Evolutionary conservation across 2,113 vertebrate genomes (phyloP).

Genomic region (Neolamprologus hecqui): DNA sequence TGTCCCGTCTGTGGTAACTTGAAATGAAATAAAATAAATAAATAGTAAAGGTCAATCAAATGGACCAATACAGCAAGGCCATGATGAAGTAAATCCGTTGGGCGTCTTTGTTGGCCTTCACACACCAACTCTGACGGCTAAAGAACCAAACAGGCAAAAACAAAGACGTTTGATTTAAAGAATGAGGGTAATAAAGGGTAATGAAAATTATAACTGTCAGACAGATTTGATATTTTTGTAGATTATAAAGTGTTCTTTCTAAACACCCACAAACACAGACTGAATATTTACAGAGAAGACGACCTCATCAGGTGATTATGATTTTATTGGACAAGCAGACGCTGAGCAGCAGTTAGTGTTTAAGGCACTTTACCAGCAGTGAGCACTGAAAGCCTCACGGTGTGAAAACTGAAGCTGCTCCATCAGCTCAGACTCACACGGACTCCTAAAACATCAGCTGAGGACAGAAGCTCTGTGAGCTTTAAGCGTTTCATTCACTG

Average conservation of each 20-base stretch:
- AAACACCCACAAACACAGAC: background rate
- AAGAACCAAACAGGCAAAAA: background rate
- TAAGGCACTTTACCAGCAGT: background rate
- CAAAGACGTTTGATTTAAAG: background rate
- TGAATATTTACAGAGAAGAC: background rate
- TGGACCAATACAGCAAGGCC: fast-evolving
- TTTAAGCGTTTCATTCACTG: background rate
- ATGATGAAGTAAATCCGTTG: background rate
- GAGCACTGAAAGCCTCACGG: background rate
- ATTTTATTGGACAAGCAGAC: background rate
- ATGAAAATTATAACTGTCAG: background rate
- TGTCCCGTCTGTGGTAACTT: fast-evolving
- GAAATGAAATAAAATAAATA: background rate
- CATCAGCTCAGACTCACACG: background rate
- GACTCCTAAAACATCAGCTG: background rate
- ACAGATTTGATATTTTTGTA: background rate
- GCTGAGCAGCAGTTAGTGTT: background rate
- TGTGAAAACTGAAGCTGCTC: background rate
- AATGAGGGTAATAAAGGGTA: background rate
- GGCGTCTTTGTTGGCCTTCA: fast-evolving
- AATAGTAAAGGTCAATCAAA: background rate
- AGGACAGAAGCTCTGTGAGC: background rate
- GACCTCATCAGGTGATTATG: fast-evolving
- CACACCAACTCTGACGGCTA: background rate
- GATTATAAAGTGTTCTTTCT: background rate